Conservation (phyloP, 2,888 invertebrate genomes). For the Megamerina dolium region DNA sequence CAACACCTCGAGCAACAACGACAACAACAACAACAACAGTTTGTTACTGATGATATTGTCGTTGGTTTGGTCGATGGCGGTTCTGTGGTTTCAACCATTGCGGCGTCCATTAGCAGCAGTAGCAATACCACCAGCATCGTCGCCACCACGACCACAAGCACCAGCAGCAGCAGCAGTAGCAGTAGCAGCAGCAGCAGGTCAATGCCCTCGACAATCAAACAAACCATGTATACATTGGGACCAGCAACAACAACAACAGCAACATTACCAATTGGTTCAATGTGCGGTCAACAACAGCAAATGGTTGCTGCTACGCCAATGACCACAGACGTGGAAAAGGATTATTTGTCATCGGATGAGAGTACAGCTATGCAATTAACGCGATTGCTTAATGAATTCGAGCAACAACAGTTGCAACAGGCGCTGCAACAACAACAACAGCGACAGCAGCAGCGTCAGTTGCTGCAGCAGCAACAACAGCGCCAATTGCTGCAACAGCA, state of each 20-base stretch:
- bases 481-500: slow-evolving; percentile 17
- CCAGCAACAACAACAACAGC: not conserved
- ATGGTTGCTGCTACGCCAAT: not conserved
- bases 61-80: not conserved
- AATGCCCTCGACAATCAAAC: not conserved
- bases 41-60: too few relatives aligned
- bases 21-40: too few relatives aligned
- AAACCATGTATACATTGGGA: not conserved
- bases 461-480: slow-evolving; percentile 25
- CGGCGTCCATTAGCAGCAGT: not conserved
- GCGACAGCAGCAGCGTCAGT: slow-evolving; percentile 16
- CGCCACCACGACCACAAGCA: slow-evolving; percentile 4
- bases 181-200: not conserved
- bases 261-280: too few relatives aligned
- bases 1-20: too few relatives aligned
- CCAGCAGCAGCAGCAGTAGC: too few relatives aligned
- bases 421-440: slow-evolving; percentile 8
- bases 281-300: not conserved
- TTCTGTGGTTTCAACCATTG: not conserved
- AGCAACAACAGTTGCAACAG: slow-evolving; percentile 6
- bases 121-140: not conserved
- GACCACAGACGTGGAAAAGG: not conserved
- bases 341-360: slow-evolving; percentile 12
- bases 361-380: slow-evolving; percentile 27
- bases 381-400: slow-evolving; percentile 30